phyloP scores from a whole-genome alignment of 2,113 vertebrate species.

The Oncorhynchus kisutch region DNA sequence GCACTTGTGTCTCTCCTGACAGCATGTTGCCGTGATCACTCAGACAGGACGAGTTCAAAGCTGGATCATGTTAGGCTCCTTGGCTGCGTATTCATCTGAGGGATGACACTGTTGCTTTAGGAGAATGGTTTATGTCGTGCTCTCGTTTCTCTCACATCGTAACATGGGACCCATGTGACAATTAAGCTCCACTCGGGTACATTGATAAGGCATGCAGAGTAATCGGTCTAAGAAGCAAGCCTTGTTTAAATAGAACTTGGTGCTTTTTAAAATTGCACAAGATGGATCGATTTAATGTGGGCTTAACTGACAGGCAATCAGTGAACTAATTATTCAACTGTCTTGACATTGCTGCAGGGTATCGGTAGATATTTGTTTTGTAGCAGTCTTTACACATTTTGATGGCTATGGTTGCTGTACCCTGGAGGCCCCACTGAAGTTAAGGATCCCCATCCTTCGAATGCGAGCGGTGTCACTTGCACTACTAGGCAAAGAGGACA shows the following conservation, averaged over 20 bases:
- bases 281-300: too few relatives aligned
- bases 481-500: background rate
- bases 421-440: background rate
- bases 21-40: constrained; percentile 6
- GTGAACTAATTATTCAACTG: too few relatives aligned
- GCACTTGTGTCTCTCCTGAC: background rate
- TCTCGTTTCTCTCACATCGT: constrained; percentile 14
- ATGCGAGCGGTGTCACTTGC: background rate
- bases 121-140: constrained; percentile 35
- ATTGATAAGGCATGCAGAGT: too few relatives aligned
- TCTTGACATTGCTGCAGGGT: too few relatives aligned
- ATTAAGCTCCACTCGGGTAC: background rate
- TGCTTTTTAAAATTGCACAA: too few relatives aligned
- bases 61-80: constrained; percentile 12
- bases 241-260: too few relatives aligned
- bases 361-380: too few relatives aligned
- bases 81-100: constrained; percentile 18
- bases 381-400: background rate
- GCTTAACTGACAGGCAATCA: too few relatives aligned
- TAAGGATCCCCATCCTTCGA: background rate
- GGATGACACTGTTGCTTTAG: constrained; percentile 31
- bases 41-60: constrained; percentile 24
- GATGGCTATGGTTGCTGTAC: background rate
- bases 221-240: too few relatives aligned
- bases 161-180: constrained; percentile 10